Conservation (phyloP, 1,140 invertebrate species). For the Megalopta genalis region DNA sequence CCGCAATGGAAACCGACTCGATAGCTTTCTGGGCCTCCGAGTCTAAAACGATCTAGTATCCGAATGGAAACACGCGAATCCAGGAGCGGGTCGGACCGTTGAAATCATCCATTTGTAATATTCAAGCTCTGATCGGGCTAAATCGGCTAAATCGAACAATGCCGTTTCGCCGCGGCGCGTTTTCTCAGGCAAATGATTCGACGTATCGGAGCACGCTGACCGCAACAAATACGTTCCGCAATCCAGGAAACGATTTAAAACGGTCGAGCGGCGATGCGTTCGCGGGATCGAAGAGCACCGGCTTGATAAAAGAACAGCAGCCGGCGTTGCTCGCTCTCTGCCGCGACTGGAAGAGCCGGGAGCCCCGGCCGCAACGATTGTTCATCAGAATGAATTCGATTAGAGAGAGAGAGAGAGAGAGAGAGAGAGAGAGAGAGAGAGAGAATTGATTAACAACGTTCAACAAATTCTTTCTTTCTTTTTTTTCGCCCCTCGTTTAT, state of each 20-base stretch:
- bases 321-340: no score
- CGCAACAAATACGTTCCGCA: neutral
- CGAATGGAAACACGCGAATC: neutral
- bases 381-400: neutral
- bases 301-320: neutral
- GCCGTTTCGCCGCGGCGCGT: neutral
- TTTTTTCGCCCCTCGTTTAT: neutral
- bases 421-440: no score
- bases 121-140: neutral
- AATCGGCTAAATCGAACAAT: conserved; percentile 9
- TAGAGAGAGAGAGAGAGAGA: no score
- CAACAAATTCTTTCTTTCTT: neutral
- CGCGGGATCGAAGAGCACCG: neutral
- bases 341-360: neutral
- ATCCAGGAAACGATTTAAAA: neutral
- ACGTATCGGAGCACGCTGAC: neutral
- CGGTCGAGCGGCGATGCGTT: neutral
- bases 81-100: neutral
- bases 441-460: conserved; percentile 1
- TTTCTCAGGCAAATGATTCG: neutral
- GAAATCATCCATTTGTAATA: neutral
- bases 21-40: no score
- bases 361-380: no score
- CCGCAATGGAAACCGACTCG: no score
- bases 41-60: no score